Evolutionary conservation across 2,888 invertebrate species (phyloP).

Genomic region (Stenotaenia linearis): DNA sequence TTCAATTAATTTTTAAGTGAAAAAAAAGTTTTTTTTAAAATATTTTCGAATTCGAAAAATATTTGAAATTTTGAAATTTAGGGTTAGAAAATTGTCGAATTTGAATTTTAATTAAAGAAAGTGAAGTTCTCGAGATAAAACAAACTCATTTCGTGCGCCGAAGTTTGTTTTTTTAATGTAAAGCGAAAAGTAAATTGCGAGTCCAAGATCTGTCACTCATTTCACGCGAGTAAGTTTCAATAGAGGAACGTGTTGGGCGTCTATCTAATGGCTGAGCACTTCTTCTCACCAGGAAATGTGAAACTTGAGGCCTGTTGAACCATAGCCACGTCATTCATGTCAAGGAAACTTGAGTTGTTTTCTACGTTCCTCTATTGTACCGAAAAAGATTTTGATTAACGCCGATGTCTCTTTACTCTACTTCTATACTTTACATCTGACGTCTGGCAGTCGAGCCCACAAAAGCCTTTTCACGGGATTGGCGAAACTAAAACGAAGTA

Average conservation of each 20-base stretch:
- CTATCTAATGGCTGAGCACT: background rate
- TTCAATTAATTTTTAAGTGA: background rate
- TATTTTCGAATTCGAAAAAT: too few relatives aligned
- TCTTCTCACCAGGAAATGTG: background rate
- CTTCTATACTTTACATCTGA: background rate
- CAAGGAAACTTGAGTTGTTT: background rate
- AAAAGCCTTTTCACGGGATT: background rate
- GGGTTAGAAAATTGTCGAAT: too few relatives aligned
- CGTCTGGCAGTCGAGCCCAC: background rate
- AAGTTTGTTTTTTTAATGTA: background rate
- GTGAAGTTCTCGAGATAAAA: too few relatives aligned
- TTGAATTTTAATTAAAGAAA: too few relatives aligned
- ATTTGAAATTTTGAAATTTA: too few relatives aligned
- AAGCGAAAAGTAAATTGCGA: background rate
- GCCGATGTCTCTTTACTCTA: background rate
- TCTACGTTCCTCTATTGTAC: background rate
- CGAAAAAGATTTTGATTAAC: background rate
- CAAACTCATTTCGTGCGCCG: too few relatives aligned
- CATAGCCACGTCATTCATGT: background rate
- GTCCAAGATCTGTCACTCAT: background rate
- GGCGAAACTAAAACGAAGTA: too few relatives aligned
- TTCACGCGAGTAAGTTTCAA: background rate
- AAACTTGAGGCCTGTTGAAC: background rate
- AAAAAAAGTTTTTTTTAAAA: background rate
- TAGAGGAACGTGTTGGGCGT: background rate